Conservation (phyloP, 2,888 invertebrate species). For the Gnatocerus cornutus region DNA sequence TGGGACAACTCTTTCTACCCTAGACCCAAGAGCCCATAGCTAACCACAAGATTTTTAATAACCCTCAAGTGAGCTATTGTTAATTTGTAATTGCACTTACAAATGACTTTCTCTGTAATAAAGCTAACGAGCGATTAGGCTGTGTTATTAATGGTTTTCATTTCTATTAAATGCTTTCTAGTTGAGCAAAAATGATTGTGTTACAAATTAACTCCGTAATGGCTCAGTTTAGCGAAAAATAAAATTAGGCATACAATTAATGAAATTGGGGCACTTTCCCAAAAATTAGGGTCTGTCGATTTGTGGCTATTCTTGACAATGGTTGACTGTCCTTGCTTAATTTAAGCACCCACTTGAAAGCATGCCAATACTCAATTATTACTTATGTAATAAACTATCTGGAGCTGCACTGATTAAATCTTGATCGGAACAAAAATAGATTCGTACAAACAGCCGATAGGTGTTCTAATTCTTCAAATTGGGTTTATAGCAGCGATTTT, state of each 20-base stretch:
- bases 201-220: slow-evolving; percentile 29
- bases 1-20: neutral
- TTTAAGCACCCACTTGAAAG: slow-evolving; percentile 34
- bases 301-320: slow-evolving; percentile 1
- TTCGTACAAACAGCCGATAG: too few relatives aligned
- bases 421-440: too few relatives aligned
- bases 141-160: slow-evolving; percentile 26
- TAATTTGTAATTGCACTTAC: slow-evolving; percentile 24
- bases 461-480: too few relatives aligned
- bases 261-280: slow-evolving; percentile 21
- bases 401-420: too few relatives aligned
- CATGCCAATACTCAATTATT: slow-evolving; percentile 50
- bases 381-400: too few relatives aligned
- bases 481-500: too few relatives aligned
- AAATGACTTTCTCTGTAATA: slow-evolving; percentile 38
- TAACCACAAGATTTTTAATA: neutral
- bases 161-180: slow-evolving; percentile 41
- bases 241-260: neutral
- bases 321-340: slow-evolving; percentile 54
- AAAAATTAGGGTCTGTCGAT: slow-evolving; percentile 10
- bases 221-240: slow-evolving; percentile 20
- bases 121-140: slow-evolving; percentile 34
- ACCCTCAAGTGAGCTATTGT: slow-evolving; percentile 12
- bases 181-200: slow-evolving; percentile 21
- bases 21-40: neutral